Conservation (phyloP, 2,113 vertebrate species). For the Rhagologus leucostigma region DNA sequence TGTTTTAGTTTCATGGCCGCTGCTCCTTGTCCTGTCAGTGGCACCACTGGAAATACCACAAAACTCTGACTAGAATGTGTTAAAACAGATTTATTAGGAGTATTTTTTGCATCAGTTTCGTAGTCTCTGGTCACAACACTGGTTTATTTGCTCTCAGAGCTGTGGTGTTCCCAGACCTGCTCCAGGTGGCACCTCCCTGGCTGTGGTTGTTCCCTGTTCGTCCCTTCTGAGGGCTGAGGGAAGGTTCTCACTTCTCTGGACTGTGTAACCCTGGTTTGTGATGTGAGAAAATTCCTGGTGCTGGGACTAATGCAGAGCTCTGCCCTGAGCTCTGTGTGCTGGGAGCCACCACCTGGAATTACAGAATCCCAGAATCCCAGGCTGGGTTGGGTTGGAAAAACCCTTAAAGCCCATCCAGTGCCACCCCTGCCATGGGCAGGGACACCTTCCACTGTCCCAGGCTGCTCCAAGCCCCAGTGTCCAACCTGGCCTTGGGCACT, state of each 20-base stretch:
- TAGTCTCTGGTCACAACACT: accelerated
- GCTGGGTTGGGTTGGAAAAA: accelerated
- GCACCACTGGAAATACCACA: background rate
- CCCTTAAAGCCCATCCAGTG: accelerated
- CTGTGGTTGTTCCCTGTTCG: background rate
- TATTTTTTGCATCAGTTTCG: background rate
- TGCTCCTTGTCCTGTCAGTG: background rate
- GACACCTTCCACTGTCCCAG: background rate
- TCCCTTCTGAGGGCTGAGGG: background rate
- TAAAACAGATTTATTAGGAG: background rate
- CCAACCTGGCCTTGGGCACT: background rate
- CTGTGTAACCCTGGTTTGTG: background rate
- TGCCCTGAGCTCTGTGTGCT: no score
- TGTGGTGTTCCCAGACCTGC: background rate
- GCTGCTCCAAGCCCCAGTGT: background rate
- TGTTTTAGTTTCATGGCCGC: background rate
- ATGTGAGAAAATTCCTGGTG: background rate
- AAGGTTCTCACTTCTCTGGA: background rate
- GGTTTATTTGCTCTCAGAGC: background rate
- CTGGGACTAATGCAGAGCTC: background rate
- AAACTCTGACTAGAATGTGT: background rate
- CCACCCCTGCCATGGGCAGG: background rate
- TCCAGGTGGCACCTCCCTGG: background rate
- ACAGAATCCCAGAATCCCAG: background rate
- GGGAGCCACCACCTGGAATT: background rate